Evolutionary conservation across 2,113 vertebrate species (phyloP), one percentile per base, ranked within the genome.

Genomic region (Gambusia affinis): DNA sequence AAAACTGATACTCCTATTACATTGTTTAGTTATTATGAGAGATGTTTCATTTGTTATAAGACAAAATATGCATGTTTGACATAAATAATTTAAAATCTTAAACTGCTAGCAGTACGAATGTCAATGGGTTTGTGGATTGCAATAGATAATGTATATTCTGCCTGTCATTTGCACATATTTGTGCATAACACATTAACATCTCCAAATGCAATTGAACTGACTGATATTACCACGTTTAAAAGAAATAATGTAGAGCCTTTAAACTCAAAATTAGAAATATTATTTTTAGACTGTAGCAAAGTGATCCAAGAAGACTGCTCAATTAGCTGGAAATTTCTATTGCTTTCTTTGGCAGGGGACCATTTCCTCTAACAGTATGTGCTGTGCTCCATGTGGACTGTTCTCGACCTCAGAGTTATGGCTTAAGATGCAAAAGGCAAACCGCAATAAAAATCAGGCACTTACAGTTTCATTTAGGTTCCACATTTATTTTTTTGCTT

Each of bases 281-380:
- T 86, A 39, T 86, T 82, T 76, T 81, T 30, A 71, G 60, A 71
- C 28, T 67, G 66, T 37, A 78, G 31, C 76, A 79, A 61, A 33
- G 35, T 44, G 47, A 84, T 91, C 87, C 91, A 93, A 92, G 88
- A 80, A 78, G 84, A 80, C 70, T 68, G 72, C 75, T 81, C 85
- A 95, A 93, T 90, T 93, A 94, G 91, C 91, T 94, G 95, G 95
- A 96, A 95, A 94, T 93, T 94, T 91, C 92, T 94, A 65, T 95
- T 96, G 95, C 93, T 96, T 96, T 94, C 94, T 92, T 96, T 97
- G 96, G 95, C 95, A 73, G 47, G 10, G 24, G 17, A 82, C 63
- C 71, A 76, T 91, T 96, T 96, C 95, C 95, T 96, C 92, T 65
- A 87, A 75, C 84, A 91, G 91, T 90, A 85, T 91, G 86, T 73